phyloP scores from a whole-genome alignment of 2,797 vertebrate genomes.

The Numenius phaeopus region DNA sequence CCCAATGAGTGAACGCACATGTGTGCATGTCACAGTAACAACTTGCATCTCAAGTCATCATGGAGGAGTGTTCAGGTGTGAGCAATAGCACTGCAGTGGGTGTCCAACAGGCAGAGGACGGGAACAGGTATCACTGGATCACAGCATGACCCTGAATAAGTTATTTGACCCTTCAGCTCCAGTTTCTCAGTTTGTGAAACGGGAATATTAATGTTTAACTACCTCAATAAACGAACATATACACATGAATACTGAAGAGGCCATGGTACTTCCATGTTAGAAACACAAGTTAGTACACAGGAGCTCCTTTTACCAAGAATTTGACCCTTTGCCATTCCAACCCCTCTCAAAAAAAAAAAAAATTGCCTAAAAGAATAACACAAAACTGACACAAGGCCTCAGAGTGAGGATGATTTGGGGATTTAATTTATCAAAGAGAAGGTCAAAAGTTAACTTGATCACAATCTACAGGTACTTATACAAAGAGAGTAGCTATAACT shows the following conservation, averaged over 20 bases:
- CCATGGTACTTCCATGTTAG: neutral
- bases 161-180: neutral
- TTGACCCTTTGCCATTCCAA: neutral
- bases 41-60: neutral
- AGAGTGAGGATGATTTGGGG: neutral
- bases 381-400: neutral
- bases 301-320: neutral
- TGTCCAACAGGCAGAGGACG: neutral
- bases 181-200: slow-evolving; percentile 28
- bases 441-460: slow-evolving; percentile 56
- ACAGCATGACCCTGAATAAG: neutral
- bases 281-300: neutral
- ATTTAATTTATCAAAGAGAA: slow-evolving; percentile 35
- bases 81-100: neutral
- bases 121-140: neutral
- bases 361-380: neutral
- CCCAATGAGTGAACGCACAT: fast-evolving
- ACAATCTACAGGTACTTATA: slow-evolving; percentile 26
- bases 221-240: neutral
- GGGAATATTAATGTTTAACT: slow-evolving; percentile 50
- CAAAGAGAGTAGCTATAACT: neutral
- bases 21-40: fast-evolving
- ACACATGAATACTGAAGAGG: neutral
- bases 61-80: neutral
- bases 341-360: fast-evolving